Evolutionary conservation across 2,113 vertebrate species (phyloP), one percentile per base, ranked within the genome.

Genomic region (Montifringilla adamsi): DNA sequence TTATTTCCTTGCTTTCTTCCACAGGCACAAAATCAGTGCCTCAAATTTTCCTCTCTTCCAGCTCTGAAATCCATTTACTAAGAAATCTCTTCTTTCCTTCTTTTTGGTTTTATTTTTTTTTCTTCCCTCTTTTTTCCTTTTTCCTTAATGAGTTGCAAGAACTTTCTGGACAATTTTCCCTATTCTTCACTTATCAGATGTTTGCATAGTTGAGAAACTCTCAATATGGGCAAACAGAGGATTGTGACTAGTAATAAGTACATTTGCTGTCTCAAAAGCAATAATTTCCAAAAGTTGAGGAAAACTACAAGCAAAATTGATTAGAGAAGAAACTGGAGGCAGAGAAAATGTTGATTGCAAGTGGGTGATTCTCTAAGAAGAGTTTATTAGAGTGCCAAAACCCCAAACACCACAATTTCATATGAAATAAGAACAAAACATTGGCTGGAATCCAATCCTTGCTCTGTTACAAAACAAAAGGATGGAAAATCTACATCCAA

Each of bases 231-330:
- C 86, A 93, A 95, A 89, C 68, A 94, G 91, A 87, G 86, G 47
- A 81, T 77, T 4, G 10, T 84, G 87, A 91, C 73, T 74, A n/a
- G 64, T 81, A 94, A 84, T 95, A 94, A 93, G 76, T 78, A 87
- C 2, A 10, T 92, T 89, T 89, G 44, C 77, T 84, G 56, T 52
- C 84, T 93, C 91, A 68, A 89, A 94, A 91, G 53, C 64, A 72
- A 72, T 95, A 89, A 94, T 96, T 95, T 95, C 46, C 80, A 68
- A 13, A 95, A 95, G 62, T 69, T 87, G 62, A 56, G 58, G 49
- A 76, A 94, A 95, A 92, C 80, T 78, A 87, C 86, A 93, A 94
- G 69, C 60, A 94, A 86, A 96, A 95, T 55, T 97, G 93, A 95
- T 97, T 93, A 90, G 80, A 70, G 78, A 37, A 93, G 76, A 89